A percentile compares a stretch with the other conserved stretches of the same genome.
phyloP scores from a whole-genome alignment of 1,140 invertebrate species.

The silkworm (Bombyx mori) region ASM3026992v2 NC_085130.1:10379001-10379500 shows the following conservation, averaged over 20 bases:
- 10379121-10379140: too few relatives aligned
- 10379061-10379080: too few relatives aligned
- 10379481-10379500: too few relatives aligned
- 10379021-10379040: too few relatives aligned
- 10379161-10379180: not conserved
- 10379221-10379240: conserved; percentile 82
- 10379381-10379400: conserved; percentile 43
- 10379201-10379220: conserved; percentile 78
- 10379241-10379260: conserved; percentile 89
- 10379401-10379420: too few relatives aligned
- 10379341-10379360: conserved; percentile 46
- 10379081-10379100: too few relatives aligned
- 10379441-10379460: not conserved
- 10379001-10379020: too few relatives aligned
- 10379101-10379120: too few relatives aligned
- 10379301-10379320: conserved; percentile 71
- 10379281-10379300: conserved; percentile 83
- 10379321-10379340: conserved; percentile 36
- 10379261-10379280: conserved; percentile 86
- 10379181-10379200: conserved; percentile 84
- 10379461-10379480: too few relatives aligned
- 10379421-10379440: not conserved
- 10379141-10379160: not conserved
- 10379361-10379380: conserved; percentile 48
- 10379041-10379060: too few relatives aligned